Percentiles rank a stretch among this genome's conserved stretches.
phyloP scores from a whole-genome alignment of 2,888 invertebrate genomes.

The Rapana venosa region DNA sequence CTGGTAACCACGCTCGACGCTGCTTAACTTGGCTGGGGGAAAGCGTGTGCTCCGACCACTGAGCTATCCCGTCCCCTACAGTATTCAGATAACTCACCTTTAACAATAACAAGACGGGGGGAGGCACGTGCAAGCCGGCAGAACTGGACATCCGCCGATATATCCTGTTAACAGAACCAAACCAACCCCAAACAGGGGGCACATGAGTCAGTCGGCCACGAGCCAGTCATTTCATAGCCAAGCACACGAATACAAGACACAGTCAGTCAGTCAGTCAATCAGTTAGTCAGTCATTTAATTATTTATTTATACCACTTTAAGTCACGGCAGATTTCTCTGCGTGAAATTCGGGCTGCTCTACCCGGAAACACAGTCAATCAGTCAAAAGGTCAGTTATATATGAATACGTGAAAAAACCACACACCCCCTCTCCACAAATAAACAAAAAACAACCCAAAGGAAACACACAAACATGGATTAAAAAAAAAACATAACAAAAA shows the following conservation, averaged over 20 bases:
- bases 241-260: no score
- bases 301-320: no score
- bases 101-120: conserved; percentile 89
- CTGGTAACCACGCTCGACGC: no score
- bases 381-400: background rate
- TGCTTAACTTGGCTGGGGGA: no score
- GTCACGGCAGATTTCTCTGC: no score
- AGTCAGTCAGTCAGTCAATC: no score
- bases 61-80: background rate
- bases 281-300: no score
- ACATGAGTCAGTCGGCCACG: background rate
- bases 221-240: background rate
- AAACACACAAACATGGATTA: background rate
- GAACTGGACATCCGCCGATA: conserved; percentile 85
- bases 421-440: background rate
- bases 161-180: conserved; percentile 80
- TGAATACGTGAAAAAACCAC: background rate
- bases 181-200: background rate
- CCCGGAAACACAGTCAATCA: background rate
- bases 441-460: background rate
- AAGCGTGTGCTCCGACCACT: no score
- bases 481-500: background rate
- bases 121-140: conserved; percentile 89
- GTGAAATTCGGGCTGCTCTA: no score
- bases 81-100: conserved; percentile 83